Conservation (phyloP, 2,797 vertebrate species). For the Sebastes itinus region DNA sequence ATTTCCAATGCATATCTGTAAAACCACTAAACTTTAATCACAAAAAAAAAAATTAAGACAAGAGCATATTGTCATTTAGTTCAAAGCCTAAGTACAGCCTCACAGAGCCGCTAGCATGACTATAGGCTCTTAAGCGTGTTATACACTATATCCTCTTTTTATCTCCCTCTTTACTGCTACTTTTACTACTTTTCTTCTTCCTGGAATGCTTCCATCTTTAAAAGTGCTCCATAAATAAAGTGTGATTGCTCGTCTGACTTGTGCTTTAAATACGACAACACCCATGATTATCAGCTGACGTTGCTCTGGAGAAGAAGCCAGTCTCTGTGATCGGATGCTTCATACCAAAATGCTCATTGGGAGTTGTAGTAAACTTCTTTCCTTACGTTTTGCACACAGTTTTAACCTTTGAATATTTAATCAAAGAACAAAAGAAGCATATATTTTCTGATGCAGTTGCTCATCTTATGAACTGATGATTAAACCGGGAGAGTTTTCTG, state of each 20-base stretch:
- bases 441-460: not conserved
- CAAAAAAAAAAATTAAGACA: not conserved
- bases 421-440: not conserved
- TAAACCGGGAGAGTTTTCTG: not conserved
- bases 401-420: not conserved
- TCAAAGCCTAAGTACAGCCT: not conserved
- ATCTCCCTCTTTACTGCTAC: not conserved
- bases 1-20: too few species aligned
- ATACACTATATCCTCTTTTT: not conserved
- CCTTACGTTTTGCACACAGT: not conserved
- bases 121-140: not conserved
- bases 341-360: not conserved
- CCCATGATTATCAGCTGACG: not conserved
- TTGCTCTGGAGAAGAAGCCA: not conserved
- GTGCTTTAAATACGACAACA: not conserved
- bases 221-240: not conserved
- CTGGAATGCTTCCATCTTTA: not conserved
- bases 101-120: not conserved
- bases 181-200: not conserved
- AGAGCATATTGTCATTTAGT: not conserved
- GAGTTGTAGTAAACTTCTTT: not conserved
- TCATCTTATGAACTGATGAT: not conserved
- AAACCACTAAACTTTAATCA: too few species aligned
- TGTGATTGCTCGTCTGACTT: not conserved
- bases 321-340: not conserved